Conservation (phyloP, 2,888 invertebrate species). For the Blastobasis adustella region DNA sequence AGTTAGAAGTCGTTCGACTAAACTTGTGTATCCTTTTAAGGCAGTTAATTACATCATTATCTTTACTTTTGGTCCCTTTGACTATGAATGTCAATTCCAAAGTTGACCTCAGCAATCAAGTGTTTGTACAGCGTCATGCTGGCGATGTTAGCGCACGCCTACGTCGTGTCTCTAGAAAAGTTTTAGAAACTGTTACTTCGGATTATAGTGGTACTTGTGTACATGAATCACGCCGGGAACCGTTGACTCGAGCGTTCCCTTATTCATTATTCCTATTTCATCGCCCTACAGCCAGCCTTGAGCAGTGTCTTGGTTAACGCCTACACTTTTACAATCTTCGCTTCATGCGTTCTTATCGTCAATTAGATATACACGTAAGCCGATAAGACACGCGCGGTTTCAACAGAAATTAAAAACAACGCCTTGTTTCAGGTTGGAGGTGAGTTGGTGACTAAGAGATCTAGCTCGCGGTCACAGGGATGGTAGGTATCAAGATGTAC, state of each 20-base stretch:
- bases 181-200: conserved; percentile 9
- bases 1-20: too few species aligned
- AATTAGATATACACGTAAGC: conserved; percentile 31
- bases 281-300: too few species aligned
- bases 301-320: neutral
- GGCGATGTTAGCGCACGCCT: conserved; percentile 48
- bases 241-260: neutral
- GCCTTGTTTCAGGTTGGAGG: conserved; percentile 12
- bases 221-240: conserved; percentile 4
- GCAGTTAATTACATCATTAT: conserved; percentile 3
- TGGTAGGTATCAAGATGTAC: neutral
- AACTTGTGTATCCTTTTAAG: neutral
- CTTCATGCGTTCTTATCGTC: conserved; percentile 32
- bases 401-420: conserved; percentile 23
- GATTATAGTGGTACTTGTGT: neutral
- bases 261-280: neutral
- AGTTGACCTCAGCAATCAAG: conserved; percentile 36
- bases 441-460: too few species aligned
- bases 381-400: conserved; percentile 39
- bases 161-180: conserved; percentile 16
- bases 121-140: conserved; percentile 28
- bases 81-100: conserved; percentile 16
- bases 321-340: neutral
- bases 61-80: conserved; percentile 16
- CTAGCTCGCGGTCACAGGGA: too few species aligned